Evolutionary conservation across 2,797 vertebrate genomes (phyloP).

Genomic region (Nyctibius grandis): DNA sequence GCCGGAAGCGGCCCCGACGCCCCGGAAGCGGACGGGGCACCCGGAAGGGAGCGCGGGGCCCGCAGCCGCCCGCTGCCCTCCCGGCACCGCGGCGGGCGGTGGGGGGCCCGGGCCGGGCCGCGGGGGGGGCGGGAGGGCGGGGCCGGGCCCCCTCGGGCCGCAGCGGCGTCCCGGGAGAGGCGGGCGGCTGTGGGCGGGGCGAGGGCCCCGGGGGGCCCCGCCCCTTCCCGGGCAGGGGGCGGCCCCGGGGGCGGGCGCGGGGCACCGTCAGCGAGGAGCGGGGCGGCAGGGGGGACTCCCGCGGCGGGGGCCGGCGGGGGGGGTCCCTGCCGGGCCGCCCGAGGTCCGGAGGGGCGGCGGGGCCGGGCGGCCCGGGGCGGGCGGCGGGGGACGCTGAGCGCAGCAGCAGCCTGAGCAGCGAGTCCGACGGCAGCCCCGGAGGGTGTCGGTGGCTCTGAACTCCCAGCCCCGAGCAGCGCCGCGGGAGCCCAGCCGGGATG

Average conservation of each 20-base stretch:
- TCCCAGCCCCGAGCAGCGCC: not conserved
- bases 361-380: not conserved
- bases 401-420: not conserved
- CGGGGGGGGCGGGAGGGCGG: no score
- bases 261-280: no score
- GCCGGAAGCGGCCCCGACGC: not conserved
- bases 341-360: not conserved
- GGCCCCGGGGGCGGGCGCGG: not conserved
- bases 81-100: no score
- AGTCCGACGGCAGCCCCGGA: accelerated
- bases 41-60: not conserved
- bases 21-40: not conserved
- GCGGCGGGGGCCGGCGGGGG: not conserved
- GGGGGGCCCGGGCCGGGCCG: no score
- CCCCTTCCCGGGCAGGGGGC: not conserved
- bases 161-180: not conserved
- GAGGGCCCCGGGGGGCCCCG: not conserved
- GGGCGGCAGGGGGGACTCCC: no score
- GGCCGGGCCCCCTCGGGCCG: no score
- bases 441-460: not conserved
- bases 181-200: not conserved
- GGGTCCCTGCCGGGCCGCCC: not conserved
- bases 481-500: not conserved
- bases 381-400: not conserved
- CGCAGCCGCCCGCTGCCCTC: no score